Percentiles rank a stretch among this genome's conserved stretches.
phyloP scores from a whole-genome alignment of 2,113 vertebrate genomes.

The Xyliphius kryptos region DNA sequence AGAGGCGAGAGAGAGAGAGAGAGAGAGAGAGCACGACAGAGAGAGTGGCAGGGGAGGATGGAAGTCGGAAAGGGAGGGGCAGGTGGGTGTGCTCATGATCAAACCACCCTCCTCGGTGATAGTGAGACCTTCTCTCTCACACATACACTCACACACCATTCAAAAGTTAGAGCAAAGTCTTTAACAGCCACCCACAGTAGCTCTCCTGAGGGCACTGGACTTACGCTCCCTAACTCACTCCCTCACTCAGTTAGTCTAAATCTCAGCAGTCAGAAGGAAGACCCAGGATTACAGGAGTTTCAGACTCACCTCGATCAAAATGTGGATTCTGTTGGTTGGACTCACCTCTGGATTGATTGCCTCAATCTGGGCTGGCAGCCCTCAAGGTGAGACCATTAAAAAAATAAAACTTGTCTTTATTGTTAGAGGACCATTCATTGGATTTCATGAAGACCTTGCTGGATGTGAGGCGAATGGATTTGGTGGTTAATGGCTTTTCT shows the following conservation, averaged over 20 bases:
- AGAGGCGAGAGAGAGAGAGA: conserved; percentile 29
- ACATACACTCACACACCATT: conserved; percentile 42
- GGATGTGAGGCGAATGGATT: neutral
- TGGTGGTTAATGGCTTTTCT: neutral
- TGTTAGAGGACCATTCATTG: neutral
- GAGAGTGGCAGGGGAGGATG: conserved; percentile 6
- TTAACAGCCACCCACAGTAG: conserved; percentile 42
- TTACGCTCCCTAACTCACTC: conserved; percentile 24
- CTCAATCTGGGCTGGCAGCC: conserved; percentile 47
- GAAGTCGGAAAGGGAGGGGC: conserved; percentile 46
- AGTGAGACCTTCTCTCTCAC: conserved; percentile 32
- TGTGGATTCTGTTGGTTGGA: conserved; percentile 63
- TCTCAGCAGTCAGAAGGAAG: conserved; percentile 47
- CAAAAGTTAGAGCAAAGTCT: conserved; percentile 66
- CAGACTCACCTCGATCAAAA: conserved; percentile 48
- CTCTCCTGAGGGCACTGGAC: conserved; percentile 45
- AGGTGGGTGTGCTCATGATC: conserved; percentile 60
- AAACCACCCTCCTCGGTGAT: conserved; percentile 49
- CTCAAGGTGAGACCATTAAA: conserved; percentile 54
- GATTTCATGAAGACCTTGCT: neutral
- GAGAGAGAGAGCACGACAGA: neutral
- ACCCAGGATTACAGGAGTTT: conserved; percentile 48
- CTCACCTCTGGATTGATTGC: conserved; percentile 62
- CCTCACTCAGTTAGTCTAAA: conserved; percentile 25
- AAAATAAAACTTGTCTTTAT: neutral